Evolutionary conservation across 2,888 invertebrate genomes (phyloP), one percentile per base, ranked within the genome.

Genomic region (Pollenia griseotomentosa): DNA sequence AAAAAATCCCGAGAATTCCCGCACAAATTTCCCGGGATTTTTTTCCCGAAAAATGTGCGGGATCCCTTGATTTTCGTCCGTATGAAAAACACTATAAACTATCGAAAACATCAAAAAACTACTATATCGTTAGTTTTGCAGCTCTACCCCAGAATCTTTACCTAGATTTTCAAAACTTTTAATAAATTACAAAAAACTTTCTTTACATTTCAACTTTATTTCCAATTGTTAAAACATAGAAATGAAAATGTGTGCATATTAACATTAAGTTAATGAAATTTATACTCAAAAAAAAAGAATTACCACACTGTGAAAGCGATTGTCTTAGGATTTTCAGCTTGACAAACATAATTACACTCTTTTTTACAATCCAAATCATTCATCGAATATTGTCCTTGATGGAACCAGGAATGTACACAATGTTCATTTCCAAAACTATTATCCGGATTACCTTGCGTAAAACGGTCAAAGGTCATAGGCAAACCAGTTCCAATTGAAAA

Each of bases 301-400:
- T 73, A 63, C 70, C 65, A 85, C 16, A 81, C 80, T 46, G 82
- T 82, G 8, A 82, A 82, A 9, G 82, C 82, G 9, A 82, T 75
- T 42, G 82, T 82, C 53, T 82, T 82, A 16, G 82, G 82, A 75
- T 82, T 82, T 59, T 82, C 82, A 7, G 82, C 75, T 82, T 82
- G 74, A 33, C 82, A 82, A 59, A 82, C 11, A 61, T 82, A 82
- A 53, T 82, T n/a, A 14, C 82, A 82, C 10, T 82, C 82, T 8
- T 75, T 82, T 33, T 82, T 82, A 46, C 82, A 82, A 14, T 82
- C 68, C 53, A 82, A 82, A 75, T 82, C 82, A 61, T 82, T 82
- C 82, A 82, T 82, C 3, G 82, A 42, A 61, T 82, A 75, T 57
- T 82, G 66, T 16, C 75, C 68, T 44, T 82, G 51, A 75, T 82